Percentiles rank a stretch among this genome's conserved stretches.
phyloP scores from a whole-genome alignment of 2,888 invertebrate species.

The Rosalia funebris region DNA sequence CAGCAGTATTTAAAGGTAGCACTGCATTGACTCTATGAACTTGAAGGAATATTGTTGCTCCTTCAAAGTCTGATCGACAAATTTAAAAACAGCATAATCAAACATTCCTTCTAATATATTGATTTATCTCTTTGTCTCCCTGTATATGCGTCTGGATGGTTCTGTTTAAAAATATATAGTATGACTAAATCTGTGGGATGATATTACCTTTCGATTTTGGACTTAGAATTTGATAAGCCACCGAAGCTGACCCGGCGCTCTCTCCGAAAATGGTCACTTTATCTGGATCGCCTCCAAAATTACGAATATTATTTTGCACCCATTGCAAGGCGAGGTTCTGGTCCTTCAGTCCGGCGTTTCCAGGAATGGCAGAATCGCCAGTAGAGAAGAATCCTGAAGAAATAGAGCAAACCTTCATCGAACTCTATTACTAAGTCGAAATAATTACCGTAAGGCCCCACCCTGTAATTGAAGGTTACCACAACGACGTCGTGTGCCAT shows the following conservation, averaged over 20 bases:
- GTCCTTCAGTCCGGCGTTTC: conserved; percentile 56
- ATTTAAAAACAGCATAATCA: too few species aligned
- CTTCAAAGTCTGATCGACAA: too few species aligned
- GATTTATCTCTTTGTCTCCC: too few species aligned
- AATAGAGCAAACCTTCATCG: too few species aligned
- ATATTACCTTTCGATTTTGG: conserved; percentile 42
- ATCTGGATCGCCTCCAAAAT: conserved; percentile 54
- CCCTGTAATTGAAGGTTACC: conserved; percentile 75
- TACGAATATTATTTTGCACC: conserved; percentile 50
- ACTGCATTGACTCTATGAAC: too few species aligned
- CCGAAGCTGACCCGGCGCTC: conserved; percentile 55
- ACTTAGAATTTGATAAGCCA: conserved; percentile 48
- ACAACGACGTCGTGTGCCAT: conserved; percentile 73
- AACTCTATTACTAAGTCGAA: too few species aligned
- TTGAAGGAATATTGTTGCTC: too few species aligned
- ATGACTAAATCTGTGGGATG: too few species aligned
- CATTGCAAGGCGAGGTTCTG: conserved; percentile 53
- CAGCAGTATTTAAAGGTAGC: too few species aligned
- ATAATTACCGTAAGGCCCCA: conserved; percentile 75
- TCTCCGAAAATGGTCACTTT: conserved; percentile 55
- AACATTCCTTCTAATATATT: too few species aligned
- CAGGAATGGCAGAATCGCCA: conserved; percentile 52
- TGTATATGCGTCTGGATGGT: too few species aligned
- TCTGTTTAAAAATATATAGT: too few species aligned
- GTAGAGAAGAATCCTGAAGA: conserved; percentile 52